Evolutionary conservation across 2,888 invertebrate species (phyloP).

Genomic region (Leptinotarsa peninsularis): DNA sequence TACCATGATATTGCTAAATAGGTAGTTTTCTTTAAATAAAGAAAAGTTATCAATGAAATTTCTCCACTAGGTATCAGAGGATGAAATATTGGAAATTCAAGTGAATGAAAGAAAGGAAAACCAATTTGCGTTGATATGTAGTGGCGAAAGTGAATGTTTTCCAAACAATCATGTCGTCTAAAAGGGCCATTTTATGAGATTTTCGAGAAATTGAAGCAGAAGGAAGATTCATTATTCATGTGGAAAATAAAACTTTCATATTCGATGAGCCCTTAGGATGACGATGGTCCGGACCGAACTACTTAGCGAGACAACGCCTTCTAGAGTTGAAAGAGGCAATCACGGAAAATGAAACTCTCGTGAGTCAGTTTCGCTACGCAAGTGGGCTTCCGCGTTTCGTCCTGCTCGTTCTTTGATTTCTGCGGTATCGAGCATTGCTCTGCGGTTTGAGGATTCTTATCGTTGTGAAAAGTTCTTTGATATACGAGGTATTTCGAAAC

Average conservation of each 20-base stretch:
- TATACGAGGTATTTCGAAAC: too few relatives aligned
- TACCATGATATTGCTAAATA: too few relatives aligned
- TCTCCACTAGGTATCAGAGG: too few relatives aligned
- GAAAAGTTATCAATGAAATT: too few relatives aligned
- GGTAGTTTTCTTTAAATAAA: too few relatives aligned
- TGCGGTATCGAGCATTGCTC: conserved; percentile 39
- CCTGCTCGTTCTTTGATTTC: conserved; percentile 29
- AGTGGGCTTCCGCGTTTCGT: conserved; percentile 41
- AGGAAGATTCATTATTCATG: neutral
- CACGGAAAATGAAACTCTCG: conserved; percentile 36
- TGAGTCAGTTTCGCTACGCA: conserved; percentile 40
- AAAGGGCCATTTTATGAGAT: too few relatives aligned
- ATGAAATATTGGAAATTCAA: too few relatives aligned
- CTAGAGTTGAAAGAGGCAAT: conserved; percentile 38
- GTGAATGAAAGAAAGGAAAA: too few relatives aligned
- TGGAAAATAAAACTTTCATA: neutral
- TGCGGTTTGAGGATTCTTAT: conserved; percentile 23
- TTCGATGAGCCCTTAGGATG: neutral
- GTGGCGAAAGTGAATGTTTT: too few relatives aligned
- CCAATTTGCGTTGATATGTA: too few relatives aligned
- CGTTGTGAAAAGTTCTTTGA: conserved; percentile 7
- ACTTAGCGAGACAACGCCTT: conserved; percentile 25
- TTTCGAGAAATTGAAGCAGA: neutral
- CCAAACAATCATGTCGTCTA: too few relatives aligned
- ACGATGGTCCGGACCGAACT: neutral